A percentile compares a stretch with the other conserved stretches of the same genome.
These are phyloP conservation scores for Leptonema lineaticorne DNA, from an alignment of 1,140 invertebrate species.

Conservation along the genomic window DNA sequence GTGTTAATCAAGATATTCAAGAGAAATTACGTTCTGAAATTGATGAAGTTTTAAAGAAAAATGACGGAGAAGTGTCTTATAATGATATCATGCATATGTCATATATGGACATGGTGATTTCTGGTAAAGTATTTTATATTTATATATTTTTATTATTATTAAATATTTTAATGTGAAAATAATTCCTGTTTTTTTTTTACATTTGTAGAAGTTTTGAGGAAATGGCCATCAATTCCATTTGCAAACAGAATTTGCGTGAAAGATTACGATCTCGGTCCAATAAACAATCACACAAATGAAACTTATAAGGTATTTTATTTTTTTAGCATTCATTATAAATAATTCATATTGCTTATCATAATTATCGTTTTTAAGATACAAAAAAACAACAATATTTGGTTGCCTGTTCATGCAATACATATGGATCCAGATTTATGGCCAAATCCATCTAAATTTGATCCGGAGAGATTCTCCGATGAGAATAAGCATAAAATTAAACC, in stretches of 20 bases:
- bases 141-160: not conserved
- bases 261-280: constrained; percentile 50
- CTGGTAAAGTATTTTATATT: constrained; percentile 41
- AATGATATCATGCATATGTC: constrained; percentile 46
- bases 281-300: constrained; percentile 12
- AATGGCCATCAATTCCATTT: constrained; percentile 55
- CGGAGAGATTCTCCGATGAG: constrained; percentile 60
- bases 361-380: constrained; percentile 34
- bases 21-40: constrained; percentile 54
- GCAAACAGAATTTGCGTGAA: constrained; percentile 52
- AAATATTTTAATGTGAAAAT: not conserved
- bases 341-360: not conserved
- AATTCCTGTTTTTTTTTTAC: constrained; percentile 26
- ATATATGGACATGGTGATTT: constrained; percentile 52
- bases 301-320: constrained; percentile 18
- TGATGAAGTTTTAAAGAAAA: constrained; percentile 42
- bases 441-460: constrained; percentile 65
- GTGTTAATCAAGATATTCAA: constrained; percentile 54
- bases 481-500: constrained; percentile 33
- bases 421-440: constrained; percentile 57
- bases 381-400: constrained; percentile 44
- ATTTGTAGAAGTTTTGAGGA: constrained; percentile 56
- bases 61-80: constrained; percentile 46
- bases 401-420: constrained; percentile 49
- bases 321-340: not conserved